phyloP scores from a whole-genome alignment of 2,113 vertebrate species.

The Etia nguti region DNA sequence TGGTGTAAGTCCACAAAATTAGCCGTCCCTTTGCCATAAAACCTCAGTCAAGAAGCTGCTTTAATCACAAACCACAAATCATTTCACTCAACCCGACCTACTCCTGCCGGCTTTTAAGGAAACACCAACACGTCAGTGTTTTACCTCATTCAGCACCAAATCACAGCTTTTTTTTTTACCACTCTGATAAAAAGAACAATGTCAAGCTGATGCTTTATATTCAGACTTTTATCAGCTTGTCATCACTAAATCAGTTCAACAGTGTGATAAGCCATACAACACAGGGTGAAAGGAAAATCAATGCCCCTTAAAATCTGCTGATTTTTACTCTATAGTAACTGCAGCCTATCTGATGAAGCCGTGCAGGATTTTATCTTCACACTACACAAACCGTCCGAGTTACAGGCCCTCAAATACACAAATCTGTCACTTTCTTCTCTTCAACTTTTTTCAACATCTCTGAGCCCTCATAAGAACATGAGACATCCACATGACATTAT shows the following conservation, averaged over 20 bases:
- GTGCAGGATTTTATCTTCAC: not conserved
- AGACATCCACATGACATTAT: too few relatives aligned
- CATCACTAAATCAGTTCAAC: not conserved
- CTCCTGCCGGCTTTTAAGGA: not conserved
- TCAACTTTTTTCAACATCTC: too few relatives aligned
- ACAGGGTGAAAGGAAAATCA: not conserved
- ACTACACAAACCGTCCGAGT: not conserved
- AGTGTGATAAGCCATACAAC: not conserved
- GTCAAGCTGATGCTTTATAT: not conserved
- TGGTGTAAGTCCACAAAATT: not conserved
- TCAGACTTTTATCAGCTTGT: not conserved
- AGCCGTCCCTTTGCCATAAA: not conserved
- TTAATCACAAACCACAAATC: not conserved
- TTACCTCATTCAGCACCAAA: not conserved
- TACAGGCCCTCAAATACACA: not conserved
- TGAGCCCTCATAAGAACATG: too few relatives aligned
- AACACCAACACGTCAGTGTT: fast-evolving
- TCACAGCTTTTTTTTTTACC: not conserved
- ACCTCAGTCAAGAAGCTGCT: not conserved
- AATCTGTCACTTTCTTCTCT: not conserved
- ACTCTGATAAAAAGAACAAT: not conserved
- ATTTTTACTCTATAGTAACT: not conserved
- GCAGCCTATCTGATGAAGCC: too few relatives aligned
- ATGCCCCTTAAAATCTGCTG: not conserved
- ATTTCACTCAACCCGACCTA: not conserved